Base-by-base conservation (phyloP, 1,140 invertebrate genomes). In the Euwallacea fornicatus region DNA sequence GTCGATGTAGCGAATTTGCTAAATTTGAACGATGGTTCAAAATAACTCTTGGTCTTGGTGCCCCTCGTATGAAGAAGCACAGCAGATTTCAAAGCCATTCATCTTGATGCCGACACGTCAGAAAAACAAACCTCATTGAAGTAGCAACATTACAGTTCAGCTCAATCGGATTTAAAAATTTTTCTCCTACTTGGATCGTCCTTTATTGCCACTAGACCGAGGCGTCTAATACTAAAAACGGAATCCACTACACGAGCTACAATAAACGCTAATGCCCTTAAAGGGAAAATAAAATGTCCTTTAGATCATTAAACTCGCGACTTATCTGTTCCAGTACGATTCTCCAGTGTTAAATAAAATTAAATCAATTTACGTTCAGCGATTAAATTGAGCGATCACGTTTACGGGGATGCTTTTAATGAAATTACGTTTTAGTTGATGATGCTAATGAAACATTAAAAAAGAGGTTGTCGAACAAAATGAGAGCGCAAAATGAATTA, bases 281-380 rank as follows among this genome's bases (percentile, higher is more conserved):
- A 73, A 73, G 56, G 61, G 42, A 62, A 65, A 65, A 71, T 58
- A 65, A 71, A 71, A 71, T 55, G n/a, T 21, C 53, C 11, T 64
- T 50, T 55, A 44, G 69, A 54, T 71, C 61, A 60, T 69, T 69
- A 69, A 69, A 69, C 56, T 59, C 42, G 53, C 55, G 53, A 71
- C 54, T 71, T 71, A 64, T 71, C 44, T 47, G 69, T 64, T 71
- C 42, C 55, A 43, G 10, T 62, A 59, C 61, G 53, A 71, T 33
- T 15, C 42, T 62, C 44, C 9, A 43, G 58, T 54, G 44, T 62
- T 69, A 62, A 62, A 69, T 69, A 62, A 69, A 69, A 69, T 69
- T 61, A 61, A 69, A 62, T 69, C 58, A 69, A 69, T 69, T 69
- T 69, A 46, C 61, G 58, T 62, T 33, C 41, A 21, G 42, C 58